phyloP scores from a whole-genome alignment of 2,888 invertebrate species.

The Caenorhabditis afra region DNA sequence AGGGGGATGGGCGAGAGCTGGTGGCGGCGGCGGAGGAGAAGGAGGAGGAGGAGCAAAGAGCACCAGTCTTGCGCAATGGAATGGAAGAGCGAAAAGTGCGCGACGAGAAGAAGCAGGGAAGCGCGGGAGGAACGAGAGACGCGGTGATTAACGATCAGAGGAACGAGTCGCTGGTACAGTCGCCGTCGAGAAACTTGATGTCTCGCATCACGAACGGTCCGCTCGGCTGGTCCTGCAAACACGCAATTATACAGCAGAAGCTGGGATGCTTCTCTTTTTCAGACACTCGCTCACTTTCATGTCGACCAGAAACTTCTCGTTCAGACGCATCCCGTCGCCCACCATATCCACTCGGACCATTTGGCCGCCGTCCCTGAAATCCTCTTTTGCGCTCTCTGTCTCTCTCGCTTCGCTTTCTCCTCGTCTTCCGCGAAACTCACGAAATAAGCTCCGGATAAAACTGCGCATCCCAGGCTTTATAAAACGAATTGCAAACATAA shows the following conservation, averaged over 20 bases:
- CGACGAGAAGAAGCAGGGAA: constrained; percentile 38
- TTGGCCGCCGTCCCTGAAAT: constrained; percentile 81
- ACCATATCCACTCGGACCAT: constrained; percentile 83
- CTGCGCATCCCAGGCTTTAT: constrained; percentile 92
- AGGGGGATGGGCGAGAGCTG: not conserved
- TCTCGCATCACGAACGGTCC: constrained; percentile 94
- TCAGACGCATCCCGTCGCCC: constrained; percentile 40
- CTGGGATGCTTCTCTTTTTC: not conserved
- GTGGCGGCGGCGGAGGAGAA: not conserved
- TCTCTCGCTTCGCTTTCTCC: not conserved
- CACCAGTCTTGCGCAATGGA: constrained; percentile 39
- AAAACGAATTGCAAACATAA: constrained; percentile 89
- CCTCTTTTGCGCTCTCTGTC: not conserved
- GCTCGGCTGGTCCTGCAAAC: constrained; percentile 82
- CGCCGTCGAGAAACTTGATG: constrained; percentile 86
- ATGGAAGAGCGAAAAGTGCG: constrained; percentile 43
- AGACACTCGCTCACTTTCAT: constrained; percentile 46
- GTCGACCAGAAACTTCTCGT: constrained; percentile 57
- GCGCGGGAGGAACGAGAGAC: constrained; percentile 22
- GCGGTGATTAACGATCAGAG: constrained; percentile 56
- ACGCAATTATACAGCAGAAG: not conserved
- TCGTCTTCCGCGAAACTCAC: constrained; percentile 81
- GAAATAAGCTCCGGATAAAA: constrained; percentile 91
- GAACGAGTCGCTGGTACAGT: constrained; percentile 82
- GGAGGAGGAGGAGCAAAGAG: constrained; percentile 51